A percentile compares a stretch with the other conserved stretches of the same genome.
Conservation (phyloP, 2,888 invertebrate genomes). For the Apotomis betuletana region DNA sequence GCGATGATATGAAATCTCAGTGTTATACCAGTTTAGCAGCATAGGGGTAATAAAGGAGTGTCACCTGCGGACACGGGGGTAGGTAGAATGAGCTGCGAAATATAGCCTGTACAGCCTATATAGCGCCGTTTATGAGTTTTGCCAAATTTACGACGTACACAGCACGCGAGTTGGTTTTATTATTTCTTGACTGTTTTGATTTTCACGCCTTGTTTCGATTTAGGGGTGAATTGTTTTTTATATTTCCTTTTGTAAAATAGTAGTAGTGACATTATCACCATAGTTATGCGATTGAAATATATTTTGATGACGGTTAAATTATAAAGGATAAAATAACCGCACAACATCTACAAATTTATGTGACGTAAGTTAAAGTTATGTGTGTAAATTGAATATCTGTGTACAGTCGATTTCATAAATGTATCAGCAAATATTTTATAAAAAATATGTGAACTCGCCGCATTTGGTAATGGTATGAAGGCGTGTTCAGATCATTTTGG, state of each 20-base stretch:
- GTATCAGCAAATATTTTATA: no score
- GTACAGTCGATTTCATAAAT: no score
- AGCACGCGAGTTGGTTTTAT: constrained; percentile 36
- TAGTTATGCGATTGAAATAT: no score
- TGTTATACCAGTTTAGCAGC: constrained; percentile 31
- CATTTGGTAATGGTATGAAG: no score
- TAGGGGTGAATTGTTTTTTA: background rate
- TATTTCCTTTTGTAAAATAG: background rate
- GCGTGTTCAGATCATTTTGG: no score
- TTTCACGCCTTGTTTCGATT: constrained; percentile 9
- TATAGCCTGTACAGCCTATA: constrained; percentile 31
- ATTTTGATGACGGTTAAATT: no score
- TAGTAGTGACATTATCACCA: no score
- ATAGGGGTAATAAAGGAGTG: constrained; percentile 38
- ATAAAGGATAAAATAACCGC: no score
- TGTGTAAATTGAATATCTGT: no score
- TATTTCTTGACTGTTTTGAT: constrained; percentile 26
- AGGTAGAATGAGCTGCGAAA: constrained; percentile 38
- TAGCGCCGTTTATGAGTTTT: constrained; percentile 37
- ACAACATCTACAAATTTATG: no score
- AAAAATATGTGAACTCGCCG: no score
- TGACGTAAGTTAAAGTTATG: no score
- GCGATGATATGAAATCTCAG: constrained; percentile 38
- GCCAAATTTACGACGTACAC: constrained; percentile 36
- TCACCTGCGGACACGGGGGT: constrained; percentile 40